Evolutionary conservation across 2,113 vertebrate genomes (phyloP).

Genomic region (Caretta caretta): DNA sequence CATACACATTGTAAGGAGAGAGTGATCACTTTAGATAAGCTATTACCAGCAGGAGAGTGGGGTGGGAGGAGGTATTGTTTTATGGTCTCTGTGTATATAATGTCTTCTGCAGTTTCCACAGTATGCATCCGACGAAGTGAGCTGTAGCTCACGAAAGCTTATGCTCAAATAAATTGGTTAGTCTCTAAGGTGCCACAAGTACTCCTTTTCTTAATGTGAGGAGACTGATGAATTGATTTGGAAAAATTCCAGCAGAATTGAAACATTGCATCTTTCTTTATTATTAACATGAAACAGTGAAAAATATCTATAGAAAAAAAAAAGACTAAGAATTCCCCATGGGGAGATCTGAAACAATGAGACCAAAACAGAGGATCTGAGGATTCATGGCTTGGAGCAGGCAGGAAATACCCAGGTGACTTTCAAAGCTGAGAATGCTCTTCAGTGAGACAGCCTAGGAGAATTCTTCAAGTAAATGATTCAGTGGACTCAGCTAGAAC

Average conservation of each 20-base stretch:
- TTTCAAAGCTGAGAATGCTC: conserved; percentile 34
- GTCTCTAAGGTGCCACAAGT: too few species aligned
- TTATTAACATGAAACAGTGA: conserved; percentile 41
- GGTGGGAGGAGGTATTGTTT: too few species aligned
- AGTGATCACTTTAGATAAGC: too few species aligned
- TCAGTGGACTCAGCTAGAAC: background rate
- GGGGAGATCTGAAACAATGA: conserved; percentile 51
- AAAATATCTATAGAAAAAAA: background rate
- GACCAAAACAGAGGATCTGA: conserved; percentile 39
- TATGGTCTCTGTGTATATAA: too few species aligned
- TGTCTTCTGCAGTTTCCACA: too few species aligned
- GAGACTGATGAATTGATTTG: conserved; percentile 42
- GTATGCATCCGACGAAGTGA: too few species aligned
- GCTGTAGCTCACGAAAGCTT: too few species aligned
- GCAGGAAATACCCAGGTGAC: conserved; percentile 22
- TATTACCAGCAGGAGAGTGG: too few species aligned
- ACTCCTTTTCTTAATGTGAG: background rate
- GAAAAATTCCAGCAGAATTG: conserved; percentile 42
- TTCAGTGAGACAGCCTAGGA: background rate
- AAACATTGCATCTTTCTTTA: conserved; percentile 1
- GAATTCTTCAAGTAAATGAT: background rate
- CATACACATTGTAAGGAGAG: too few species aligned
- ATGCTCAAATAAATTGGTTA: too few species aligned
- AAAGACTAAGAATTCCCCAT: conserved; percentile 44
- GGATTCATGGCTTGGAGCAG: background rate